A percentile compares a stretch with the other conserved stretches of the same genome.
phyloP scores from a whole-genome alignment of 1,140 invertebrate species.

The Periplaneta americana region DNA sequence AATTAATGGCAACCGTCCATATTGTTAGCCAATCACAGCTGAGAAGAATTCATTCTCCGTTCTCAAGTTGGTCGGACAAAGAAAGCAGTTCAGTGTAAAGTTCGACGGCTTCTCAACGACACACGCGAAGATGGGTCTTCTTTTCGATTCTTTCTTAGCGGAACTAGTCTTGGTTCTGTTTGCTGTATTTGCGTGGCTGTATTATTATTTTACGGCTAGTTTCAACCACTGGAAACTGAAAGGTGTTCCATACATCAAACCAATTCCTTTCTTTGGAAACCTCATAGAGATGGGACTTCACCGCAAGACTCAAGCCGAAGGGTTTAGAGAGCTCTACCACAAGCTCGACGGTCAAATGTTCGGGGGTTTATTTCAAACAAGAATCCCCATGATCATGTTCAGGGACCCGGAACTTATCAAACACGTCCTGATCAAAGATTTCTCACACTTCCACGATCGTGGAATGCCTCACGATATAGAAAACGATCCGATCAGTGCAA shows the following conservation, averaged over 20 bases:
- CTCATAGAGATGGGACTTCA: slow-evolving; percentile 17
- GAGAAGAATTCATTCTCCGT: too few relatives aligned
- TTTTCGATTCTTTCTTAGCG: neutral
- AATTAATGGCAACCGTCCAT: too few relatives aligned
- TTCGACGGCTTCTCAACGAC: too few relatives aligned
- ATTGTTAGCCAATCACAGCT: too few relatives aligned
- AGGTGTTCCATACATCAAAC: slow-evolving; percentile 33
- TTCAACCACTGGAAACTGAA: slow-evolving; percentile 40
- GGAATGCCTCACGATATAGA: neutral
- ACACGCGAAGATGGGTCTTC: slow-evolving; percentile 1
- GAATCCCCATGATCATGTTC: slow-evolving; percentile 34
- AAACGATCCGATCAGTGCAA: neutral
- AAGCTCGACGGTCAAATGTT: slow-evolving; percentile 33
- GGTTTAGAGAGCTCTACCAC: slow-evolving; percentile 23
- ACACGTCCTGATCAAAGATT: slow-evolving; percentile 32
- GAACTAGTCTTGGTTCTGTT: neutral
- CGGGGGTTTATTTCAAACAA: slow-evolving; percentile 38
- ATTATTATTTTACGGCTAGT: slow-evolving; percentile 24
- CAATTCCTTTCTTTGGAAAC: slow-evolving; percentile 34
- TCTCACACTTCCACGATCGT: slow-evolving; percentile 29
- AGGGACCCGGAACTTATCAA: slow-evolving; percentile 35
- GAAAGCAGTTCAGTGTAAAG: too few relatives aligned
- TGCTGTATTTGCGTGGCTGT: neutral
- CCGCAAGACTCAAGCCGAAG: neutral
- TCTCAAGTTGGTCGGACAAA: too few relatives aligned